Evolutionary conservation across 2,113 vertebrate genomes (phyloP).

Genomic region (Typhlomys cinereus): DNA sequence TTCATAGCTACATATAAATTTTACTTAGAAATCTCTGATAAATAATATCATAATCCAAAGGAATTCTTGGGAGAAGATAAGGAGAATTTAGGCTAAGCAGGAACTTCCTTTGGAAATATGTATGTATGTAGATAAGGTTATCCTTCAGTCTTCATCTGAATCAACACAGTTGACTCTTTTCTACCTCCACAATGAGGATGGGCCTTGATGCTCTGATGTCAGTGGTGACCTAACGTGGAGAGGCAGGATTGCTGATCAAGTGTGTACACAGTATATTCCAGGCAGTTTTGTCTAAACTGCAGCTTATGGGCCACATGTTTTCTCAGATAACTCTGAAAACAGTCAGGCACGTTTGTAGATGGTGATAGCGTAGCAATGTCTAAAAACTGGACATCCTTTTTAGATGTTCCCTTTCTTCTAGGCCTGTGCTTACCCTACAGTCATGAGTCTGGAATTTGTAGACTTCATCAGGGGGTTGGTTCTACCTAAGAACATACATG

Average conservation of each 20-base stretch:
- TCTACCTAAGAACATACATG: no score
- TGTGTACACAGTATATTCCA: no score
- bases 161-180: not conserved
- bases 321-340: no score
- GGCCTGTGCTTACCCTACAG: not conserved
- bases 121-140: no score
- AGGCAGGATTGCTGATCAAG: no score
- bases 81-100: not conserved
- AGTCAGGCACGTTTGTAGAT: no score
- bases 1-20: not conserved
- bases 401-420: not conserved
- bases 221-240: not conserved
- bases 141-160: not conserved
- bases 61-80: not conserved
- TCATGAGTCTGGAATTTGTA: not conserved
- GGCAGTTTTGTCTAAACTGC: no score
- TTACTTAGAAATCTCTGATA: slow-evolving; percentile 5
- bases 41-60: not conserved
- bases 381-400: no score
- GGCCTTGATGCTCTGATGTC: not conserved
- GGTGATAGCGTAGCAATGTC: no score
- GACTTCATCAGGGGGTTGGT: not conserved
- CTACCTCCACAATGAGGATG: not conserved
- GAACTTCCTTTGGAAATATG: not conserved
- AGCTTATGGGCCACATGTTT: no score